phyloP scores from a whole-genome alignment of 2,888 invertebrate genomes.

The Didymodactylos carnosus region DNA sequence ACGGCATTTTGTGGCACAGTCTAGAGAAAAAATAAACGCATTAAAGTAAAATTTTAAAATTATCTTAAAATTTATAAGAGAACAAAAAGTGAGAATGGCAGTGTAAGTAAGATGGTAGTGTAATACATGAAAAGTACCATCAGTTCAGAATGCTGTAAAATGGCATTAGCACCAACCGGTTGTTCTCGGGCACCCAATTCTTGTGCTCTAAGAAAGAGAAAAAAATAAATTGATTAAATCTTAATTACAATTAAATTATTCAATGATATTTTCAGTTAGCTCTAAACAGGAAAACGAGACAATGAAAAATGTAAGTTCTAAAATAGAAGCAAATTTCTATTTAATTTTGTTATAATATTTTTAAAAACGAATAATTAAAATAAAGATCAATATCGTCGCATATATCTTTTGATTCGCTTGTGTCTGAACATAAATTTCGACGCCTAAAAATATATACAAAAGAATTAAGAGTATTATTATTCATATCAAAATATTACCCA shows the following conservation, averaged over 20 bases:
- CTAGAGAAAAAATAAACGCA: background rate
- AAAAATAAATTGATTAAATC: too few species aligned
- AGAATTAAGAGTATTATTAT: too few species aligned
- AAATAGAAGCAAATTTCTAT: background rate
- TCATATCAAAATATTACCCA: background rate
- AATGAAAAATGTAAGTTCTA: background rate
- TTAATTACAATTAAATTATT: too few species aligned
- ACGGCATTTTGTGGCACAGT: slow-evolving; percentile 7
- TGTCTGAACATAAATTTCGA: background rate
- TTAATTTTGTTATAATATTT: background rate
- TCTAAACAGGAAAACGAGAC: too few species aligned
- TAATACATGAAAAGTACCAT: too few species aligned
- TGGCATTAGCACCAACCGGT: slow-evolving; percentile 22
- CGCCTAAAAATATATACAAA: background rate
- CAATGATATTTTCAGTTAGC: too few species aligned
- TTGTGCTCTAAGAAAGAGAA: background rate
- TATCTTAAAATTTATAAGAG: too few species aligned
- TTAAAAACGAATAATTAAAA: background rate
- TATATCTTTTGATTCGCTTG: background rate
- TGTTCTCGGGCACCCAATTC: slow-evolving; percentile 18
- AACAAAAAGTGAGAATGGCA: too few species aligned
- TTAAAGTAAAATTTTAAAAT: too few species aligned
- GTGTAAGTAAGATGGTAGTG: too few species aligned
- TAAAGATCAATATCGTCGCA: background rate
- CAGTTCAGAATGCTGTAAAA: background rate